These are phyloP conservation scores for Fistularia tabacaria DNA, from an alignment of 2,797 vertebrate species.

Conservation along the genomic window DNA sequence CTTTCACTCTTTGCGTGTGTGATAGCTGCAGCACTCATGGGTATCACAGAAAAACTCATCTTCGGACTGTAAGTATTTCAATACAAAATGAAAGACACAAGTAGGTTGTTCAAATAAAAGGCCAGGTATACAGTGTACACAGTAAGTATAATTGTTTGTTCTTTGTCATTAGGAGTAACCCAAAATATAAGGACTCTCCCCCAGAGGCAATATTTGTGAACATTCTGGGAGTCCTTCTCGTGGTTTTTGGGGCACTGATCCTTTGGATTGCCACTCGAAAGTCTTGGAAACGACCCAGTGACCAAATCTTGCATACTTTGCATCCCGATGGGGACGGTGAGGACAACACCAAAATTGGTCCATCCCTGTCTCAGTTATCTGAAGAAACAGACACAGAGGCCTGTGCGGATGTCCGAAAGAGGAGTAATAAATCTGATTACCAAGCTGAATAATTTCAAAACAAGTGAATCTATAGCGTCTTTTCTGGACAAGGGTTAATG, in stretches of 20 bases:
- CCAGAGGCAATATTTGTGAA: conserved; percentile 88
- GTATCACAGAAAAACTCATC: conserved; percentile 92
- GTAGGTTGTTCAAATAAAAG: background rate
- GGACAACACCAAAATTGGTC: conserved; percentile 55
- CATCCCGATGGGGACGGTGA: conserved; percentile 46
- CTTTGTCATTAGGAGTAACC: conserved; percentile 47
- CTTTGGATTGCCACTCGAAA: conserved; percentile 87
- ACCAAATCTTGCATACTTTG: conserved; percentile 55
- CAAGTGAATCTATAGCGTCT: background rate
- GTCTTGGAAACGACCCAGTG: conserved; percentile 90
- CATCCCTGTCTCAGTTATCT: conserved; percentile 58
- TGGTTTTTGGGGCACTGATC: conserved; percentile 82
- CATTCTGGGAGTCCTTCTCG: conserved; percentile 82
- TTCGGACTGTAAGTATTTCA: conserved; percentile 86
- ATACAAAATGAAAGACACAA: background rate
- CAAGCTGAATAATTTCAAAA: conserved; percentile 66
- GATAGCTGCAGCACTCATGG: conserved; percentile 86
- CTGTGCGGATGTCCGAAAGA: conserved; percentile 74
- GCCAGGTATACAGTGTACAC: background rate
- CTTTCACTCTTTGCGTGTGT: conserved; percentile 83
- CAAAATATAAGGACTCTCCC: conserved; percentile 79
- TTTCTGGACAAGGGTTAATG: too few species aligned
- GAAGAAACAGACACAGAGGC: conserved; percentile 64
- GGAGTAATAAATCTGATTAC: conserved; percentile 77
- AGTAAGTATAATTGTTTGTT: conserved; percentile 3